Conservation (phyloP, 92 coral and sea anemone genomes). For the Phenganax stokvisi region DNA sequence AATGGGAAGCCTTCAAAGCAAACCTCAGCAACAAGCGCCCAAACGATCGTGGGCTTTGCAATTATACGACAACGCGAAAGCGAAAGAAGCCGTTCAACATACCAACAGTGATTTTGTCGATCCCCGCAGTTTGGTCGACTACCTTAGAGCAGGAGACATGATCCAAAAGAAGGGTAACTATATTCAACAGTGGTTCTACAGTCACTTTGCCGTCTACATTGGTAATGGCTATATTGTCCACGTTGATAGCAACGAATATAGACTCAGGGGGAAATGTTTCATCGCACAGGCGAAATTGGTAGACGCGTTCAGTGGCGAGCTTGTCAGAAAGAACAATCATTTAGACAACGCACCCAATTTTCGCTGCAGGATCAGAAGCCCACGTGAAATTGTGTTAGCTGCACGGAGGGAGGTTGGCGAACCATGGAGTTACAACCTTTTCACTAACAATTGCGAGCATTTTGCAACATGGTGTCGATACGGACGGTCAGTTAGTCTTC, state of each 20-base stretch:
- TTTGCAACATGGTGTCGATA: slow-evolving; percentile 23
- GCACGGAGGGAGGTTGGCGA: slow-evolving; percentile 14
- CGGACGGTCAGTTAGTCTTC: slow-evolving; percentile 10
- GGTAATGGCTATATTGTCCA: slow-evolving; percentile 18
- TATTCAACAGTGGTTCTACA: slow-evolving; percentile 6
- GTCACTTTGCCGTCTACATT: slow-evolving; percentile 14
- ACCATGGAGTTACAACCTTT: slow-evolving; percentile 1
- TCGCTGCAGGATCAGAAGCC: neutral
- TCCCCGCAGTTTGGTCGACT: slow-evolving; percentile 15
- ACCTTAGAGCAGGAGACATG: slow-evolving; percentile 13
- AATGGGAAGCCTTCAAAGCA: neutral
- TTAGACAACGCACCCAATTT: slow-evolving; percentile 20
- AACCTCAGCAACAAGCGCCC: neutral
- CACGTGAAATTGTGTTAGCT: neutral
- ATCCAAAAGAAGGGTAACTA: slow-evolving; percentile 3
- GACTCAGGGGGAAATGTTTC: neutral
- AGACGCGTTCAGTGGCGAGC: slow-evolving; percentile 4
- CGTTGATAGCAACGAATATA: neutral
- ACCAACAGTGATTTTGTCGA: slow-evolving; percentile 13
- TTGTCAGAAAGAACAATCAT: slow-evolving; percentile 24
- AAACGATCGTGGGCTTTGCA: neutral
- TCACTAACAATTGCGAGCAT: slow-evolving; percentile 25
- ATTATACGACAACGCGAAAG: slow-evolving; percentile 4
- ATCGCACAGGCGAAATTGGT: neutral
- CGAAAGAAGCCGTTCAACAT: neutral